phyloP scores from a whole-genome alignment of 2,888 invertebrate genomes.

The Perdita meconis region DNA sequence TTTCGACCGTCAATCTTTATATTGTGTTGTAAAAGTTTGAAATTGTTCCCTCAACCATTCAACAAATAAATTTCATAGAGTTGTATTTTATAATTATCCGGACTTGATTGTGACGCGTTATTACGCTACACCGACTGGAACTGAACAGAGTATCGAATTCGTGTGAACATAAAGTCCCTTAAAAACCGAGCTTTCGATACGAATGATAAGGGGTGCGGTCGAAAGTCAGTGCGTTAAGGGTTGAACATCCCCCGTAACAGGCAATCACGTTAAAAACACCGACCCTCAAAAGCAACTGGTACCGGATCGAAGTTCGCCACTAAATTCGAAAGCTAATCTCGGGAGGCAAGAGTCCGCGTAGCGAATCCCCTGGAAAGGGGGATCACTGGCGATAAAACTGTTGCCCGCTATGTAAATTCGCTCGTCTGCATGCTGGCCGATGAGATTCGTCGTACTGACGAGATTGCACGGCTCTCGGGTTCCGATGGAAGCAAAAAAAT shows the following conservation, averaged over 20 bases:
- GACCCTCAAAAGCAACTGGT: constrained; percentile 44
- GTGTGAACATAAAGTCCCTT: too few species aligned
- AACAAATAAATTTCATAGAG: neutral
- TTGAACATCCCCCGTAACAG: constrained; percentile 41
- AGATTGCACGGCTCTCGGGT: constrained; percentile 33
- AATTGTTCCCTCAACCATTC: neutral
- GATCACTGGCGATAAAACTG: constrained; percentile 71
- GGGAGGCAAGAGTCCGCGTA: constrained; percentile 38
- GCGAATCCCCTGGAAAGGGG: constrained; percentile 4
- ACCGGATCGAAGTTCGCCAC: constrained; percentile 40
- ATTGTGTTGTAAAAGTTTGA: neutral
- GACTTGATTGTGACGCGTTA: too few species aligned
- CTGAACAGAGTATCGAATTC: neutral
- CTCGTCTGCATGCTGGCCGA: constrained; percentile 60
- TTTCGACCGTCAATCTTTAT: neutral
- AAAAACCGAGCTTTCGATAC: neutral
- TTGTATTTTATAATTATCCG: too few species aligned
- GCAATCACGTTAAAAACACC: constrained; percentile 59
- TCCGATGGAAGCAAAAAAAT: neutral
- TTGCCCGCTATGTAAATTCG: constrained; percentile 74
- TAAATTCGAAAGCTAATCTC: constrained; percentile 62
- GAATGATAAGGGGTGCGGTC: constrained; percentile 37
- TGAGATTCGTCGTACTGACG: constrained; percentile 34
- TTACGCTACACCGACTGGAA: too few species aligned
- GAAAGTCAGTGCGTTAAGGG: constrained; percentile 49